These are phyloP conservation scores for Drosophila saltans DNA, from an alignment of 1,140 invertebrate genomes.

Conservation along the genomic window DNA sequence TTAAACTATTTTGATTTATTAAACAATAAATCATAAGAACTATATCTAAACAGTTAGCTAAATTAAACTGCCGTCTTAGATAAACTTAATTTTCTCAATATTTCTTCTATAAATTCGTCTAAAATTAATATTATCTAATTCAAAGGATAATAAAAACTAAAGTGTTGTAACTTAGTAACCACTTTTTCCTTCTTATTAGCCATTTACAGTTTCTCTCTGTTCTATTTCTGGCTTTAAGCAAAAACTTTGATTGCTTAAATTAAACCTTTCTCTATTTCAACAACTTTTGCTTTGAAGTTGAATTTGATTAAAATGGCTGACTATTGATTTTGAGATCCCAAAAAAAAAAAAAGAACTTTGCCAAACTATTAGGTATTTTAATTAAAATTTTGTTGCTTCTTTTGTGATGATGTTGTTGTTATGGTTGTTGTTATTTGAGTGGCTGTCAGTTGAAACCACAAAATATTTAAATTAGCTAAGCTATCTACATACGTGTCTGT, in stretches of 20 bases:
- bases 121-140: too few relatives aligned
- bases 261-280: conserved; percentile 45
- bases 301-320: conserved; percentile 70
- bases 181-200: neutral
- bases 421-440: conserved; percentile 7
- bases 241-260: conserved; percentile 55
- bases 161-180: neutral
- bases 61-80: neutral
- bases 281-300: conserved; percentile 54
- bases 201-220: neutral
- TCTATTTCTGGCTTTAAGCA: conserved; percentile 16
- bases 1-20: neutral
- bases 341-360: conserved; percentile 55
- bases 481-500: conserved; percentile 12
- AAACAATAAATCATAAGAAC: neutral
- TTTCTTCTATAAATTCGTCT: neutral
- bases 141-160: neutral
- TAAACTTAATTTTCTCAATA: neutral
- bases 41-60: neutral
- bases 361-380: conserved; percentile 63
- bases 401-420: conserved; percentile 9
- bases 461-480: conserved; percentile 74
- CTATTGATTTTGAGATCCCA: conserved; percentile 68
- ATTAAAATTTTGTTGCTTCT: conserved; percentile 59
- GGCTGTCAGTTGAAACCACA: conserved; percentile 46